Evolutionary conservation across 2,888 invertebrate genomes (phyloP), one percentile per base, ranked within the genome.

Genomic region (Caenorhabditis sp.): DNA sequence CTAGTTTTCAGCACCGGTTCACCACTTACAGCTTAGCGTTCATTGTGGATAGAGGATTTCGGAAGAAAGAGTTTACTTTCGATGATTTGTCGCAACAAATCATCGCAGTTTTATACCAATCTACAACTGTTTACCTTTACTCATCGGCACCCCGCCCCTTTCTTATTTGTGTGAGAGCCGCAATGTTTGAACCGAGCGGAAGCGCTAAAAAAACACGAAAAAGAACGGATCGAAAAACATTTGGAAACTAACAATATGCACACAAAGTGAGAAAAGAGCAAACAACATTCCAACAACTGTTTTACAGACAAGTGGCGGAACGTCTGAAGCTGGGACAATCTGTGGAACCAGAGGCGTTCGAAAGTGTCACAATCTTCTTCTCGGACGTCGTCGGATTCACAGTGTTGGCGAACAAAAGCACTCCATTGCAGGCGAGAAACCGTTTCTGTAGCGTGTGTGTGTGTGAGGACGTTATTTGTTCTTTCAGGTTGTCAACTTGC

Each of bases 291-390:
- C 53, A 9, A 56, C 24, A 24, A 39, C 9, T 50, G 26, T 22
- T 20, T 80, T 81, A 61, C 66, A 85, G 84, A 80, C 86, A 85
- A 85, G 87, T 87, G 5, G 87, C 86, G 0, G 87, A 87, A 27
- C 80, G 83, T 13, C 68, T 87, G 24, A 87, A 87, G 65, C 63
- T 87, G 35, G 87, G 87, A 13, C 84, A 87, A 61, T 79, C 84
- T 6, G 83, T 83, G 6, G 82, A 83, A 46, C 86, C 86, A 4
- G 86, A 86, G 66, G 62, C 82, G 5, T 86, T 80, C 59, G 86
- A 86, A 17, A 79, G 62, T 35, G 86, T 84, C 24, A 82, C 86
- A 8, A 80, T 86, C 35, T 86, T 85, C 81, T 86, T 86, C 70
- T 86, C 86, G 1, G 86, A 86, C 55, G 83, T 86, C 39, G 86